Conservation (phyloP, 2,113 vertebrate species). For the Oncorhynchus tshawytscha region DNA sequence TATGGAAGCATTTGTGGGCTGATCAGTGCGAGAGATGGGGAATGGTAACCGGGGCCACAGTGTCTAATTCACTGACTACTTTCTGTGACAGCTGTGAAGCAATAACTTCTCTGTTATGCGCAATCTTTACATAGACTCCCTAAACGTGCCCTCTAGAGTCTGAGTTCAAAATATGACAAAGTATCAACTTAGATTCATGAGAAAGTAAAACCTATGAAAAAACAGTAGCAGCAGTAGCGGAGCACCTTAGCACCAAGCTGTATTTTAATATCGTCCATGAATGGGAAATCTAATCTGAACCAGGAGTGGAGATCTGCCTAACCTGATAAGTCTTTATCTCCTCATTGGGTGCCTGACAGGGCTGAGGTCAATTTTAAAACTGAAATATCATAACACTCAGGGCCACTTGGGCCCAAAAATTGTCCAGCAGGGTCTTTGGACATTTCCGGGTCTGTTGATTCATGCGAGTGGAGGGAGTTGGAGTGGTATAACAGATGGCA, state of each 20-base stretch:
- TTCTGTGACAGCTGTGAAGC: not conserved
- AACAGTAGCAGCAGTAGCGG: not conserved
- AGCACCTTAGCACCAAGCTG: not conserved
- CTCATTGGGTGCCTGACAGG: slow-evolving; percentile 4
- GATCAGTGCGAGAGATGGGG: slow-evolving; percentile 1
- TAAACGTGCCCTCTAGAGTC: not conserved
- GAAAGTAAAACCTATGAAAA: slow-evolving; percentile 10
- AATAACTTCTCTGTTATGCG: not conserved
- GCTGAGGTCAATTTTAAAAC: slow-evolving; percentile 36
- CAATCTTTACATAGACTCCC: not conserved
- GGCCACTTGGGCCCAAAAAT: slow-evolving; percentile 46
- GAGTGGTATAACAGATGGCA: slow-evolving; percentile 55
- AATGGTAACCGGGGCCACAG: slow-evolving; percentile 3
- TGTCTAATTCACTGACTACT: not conserved
- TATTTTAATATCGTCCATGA: slow-evolving; percentile 3
- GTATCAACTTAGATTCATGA: not conserved
- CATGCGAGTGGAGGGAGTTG: slow-evolving; percentile 26
- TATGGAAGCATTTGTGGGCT: slow-evolving; percentile 1
- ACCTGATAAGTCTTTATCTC: slow-evolving; percentile 21
- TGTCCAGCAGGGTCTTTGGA: slow-evolving; percentile 21
- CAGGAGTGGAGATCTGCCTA: slow-evolving; percentile 5
- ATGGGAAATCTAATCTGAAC: slow-evolving; percentile 2
- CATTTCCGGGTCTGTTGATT: slow-evolving; percentile 47
- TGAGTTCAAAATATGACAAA: not conserved
- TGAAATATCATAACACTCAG: slow-evolving; percentile 40